These are phyloP conservation scores for Selenia dentaria DNA, from an alignment of 2,888 invertebrate species.

Conservation along the genomic window DNA sequence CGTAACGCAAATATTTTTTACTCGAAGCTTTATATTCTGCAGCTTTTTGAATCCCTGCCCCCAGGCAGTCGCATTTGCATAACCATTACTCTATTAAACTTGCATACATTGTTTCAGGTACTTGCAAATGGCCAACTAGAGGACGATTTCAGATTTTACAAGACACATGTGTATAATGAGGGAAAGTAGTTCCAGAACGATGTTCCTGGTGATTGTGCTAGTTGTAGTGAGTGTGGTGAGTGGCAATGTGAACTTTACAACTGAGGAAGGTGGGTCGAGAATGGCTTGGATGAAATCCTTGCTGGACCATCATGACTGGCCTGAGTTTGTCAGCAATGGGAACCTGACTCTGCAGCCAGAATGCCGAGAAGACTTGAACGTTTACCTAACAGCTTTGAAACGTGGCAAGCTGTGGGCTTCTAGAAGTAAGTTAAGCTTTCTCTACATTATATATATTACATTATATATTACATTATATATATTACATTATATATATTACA, in stretches of 20 bases:
- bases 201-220: constrained; percentile 55
- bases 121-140: constrained; percentile 28
- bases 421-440: constrained; percentile 90
- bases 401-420: constrained; percentile 91
- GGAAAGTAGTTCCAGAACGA: constrained; percentile 44
- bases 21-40: constrained; percentile 1
- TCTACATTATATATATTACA: no score
- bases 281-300: constrained; percentile 87
- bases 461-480: no score
- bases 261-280: constrained; percentile 57
- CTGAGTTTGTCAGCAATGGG: constrained; percentile 69
- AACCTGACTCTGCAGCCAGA: constrained; percentile 61
- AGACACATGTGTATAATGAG: constrained; percentile 38
- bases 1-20: no score
- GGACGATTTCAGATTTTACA: constrained; percentile 19
- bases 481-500: no score
- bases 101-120: constrained; percentile 41
- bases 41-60: constrained; percentile 1
- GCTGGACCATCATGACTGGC: constrained; percentile 87
- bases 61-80: no score
- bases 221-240: constrained; percentile 73
- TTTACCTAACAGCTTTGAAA: constrained; percentile 83
- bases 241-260: constrained; percentile 58
- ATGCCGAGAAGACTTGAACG: constrained; percentile 84
- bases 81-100: constrained; percentile 22